Evolutionary conservation across 2,888 invertebrate species (phyloP).

Genomic region (Synergus itoensis): DNA sequence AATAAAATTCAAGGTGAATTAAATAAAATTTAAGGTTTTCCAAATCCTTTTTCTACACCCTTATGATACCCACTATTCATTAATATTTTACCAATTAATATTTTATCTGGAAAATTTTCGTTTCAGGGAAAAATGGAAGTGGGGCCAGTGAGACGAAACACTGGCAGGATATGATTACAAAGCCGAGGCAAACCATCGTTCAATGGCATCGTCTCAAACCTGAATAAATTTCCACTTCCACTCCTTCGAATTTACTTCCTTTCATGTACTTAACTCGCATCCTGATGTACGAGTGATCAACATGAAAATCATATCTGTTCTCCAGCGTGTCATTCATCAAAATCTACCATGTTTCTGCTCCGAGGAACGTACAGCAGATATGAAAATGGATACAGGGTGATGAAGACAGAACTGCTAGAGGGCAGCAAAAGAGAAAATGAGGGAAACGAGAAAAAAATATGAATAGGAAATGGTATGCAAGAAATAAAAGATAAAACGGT

Average conservation of each 20-base stretch:
- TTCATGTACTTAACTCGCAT: constrained; percentile 21
- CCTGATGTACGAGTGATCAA: constrained; percentile 14
- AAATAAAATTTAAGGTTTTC: no score
- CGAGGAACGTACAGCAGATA: constrained; percentile 20
- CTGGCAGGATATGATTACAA: constrained; percentile 99
- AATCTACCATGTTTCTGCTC: constrained; percentile 31
- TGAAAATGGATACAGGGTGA: constrained; percentile 36
- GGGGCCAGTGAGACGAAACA: constrained; percentile 98
- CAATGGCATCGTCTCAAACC: constrained; percentile 99
- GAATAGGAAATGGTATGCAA: neutral
- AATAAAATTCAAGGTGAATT: no score
- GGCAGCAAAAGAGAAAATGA: constrained; percentile 18
- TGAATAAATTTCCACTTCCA: constrained; percentile 81
- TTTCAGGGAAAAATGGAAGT: constrained; percentile 93
- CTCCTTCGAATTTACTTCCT: neutral
- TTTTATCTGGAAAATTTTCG: constrained; percentile 37
- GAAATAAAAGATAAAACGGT: no score
- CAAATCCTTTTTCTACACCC: no score
- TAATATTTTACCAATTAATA: neutral
- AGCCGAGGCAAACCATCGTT: constrained; percentile 96
- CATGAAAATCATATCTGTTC: constrained; percentile 33
- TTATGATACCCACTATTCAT: no score
- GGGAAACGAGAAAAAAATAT: neutral
- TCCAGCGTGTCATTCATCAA: constrained; percentile 21
- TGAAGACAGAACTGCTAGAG: constrained; percentile 24